Conservation (phyloP, 2,113 vertebrate species). For the Gobius niger region DNA sequence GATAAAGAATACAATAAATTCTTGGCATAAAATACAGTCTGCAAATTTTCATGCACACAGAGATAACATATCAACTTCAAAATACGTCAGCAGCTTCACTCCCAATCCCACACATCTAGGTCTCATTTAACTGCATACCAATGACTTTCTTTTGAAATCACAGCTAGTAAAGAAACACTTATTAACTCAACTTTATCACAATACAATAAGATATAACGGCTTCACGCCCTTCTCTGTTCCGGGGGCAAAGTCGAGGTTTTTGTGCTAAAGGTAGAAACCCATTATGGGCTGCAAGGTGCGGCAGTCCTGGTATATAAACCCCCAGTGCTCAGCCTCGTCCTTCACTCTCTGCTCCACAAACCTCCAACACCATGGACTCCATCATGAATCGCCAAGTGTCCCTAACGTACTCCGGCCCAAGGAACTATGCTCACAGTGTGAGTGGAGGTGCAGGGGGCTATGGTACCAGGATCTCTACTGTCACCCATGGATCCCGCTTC, state of each 20-base stretch:
- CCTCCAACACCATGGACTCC: constrained; percentile 47
- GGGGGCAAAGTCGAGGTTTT: constrained; percentile 48
- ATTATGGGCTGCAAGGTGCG: constrained; percentile 56
- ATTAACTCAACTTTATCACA: constrained; percentile 16
- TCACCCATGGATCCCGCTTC: constrained; percentile 15
- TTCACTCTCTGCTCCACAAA: constrained; percentile 31
- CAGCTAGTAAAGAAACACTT: constrained; percentile 11
- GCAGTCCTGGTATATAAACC: constrained; percentile 50
- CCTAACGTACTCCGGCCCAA: neutral
- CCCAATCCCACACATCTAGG: neutral
- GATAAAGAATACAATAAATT: neutral
- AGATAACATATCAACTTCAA: constrained; percentile 1
- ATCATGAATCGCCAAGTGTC: constrained; percentile 13
- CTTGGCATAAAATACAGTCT: neutral
- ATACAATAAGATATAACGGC: neutral
- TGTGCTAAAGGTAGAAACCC: constrained; percentile 42
- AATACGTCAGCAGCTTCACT: neutral
- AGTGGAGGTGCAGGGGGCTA: constrained; percentile 69
- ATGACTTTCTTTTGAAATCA: constrained; percentile 1
- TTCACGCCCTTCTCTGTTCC: constrained; percentile 13
- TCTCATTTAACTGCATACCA: neutral
- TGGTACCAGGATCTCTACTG: constrained; percentile 64
- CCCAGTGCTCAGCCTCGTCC: neutral
- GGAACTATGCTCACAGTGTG: constrained; percentile 56
- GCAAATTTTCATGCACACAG: neutral